Conservation (phyloP, 2,113 vertebrate genomes). For the Bombycilla garrulus region DNA sequence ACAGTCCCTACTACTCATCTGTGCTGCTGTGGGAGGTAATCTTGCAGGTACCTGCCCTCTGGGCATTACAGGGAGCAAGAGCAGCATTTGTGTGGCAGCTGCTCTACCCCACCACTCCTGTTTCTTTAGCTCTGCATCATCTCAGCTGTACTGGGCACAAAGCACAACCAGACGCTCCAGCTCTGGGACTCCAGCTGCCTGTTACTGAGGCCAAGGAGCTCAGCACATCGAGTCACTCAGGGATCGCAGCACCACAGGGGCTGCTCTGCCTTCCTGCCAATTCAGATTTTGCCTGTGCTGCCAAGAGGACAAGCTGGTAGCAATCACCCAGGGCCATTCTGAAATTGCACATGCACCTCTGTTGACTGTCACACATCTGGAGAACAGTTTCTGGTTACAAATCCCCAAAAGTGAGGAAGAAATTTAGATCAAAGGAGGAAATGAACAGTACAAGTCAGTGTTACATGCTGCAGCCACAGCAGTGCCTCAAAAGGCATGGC, state of each 20-base stretch:
- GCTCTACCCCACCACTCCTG: neutral
- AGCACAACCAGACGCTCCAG: neutral
- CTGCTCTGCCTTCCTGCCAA: conserved; percentile 2
- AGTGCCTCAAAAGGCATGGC: neutral
- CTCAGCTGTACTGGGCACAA: neutral
- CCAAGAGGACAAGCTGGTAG: conserved; percentile 19
- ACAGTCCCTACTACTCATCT: neutral
- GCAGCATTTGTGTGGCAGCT: neutral
- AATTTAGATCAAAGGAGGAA: neutral
- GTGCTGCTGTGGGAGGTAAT: neutral
- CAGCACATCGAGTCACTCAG: neutral
- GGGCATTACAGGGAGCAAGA: neutral
- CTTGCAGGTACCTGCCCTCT: conserved; percentile 1
- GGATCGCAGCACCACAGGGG: neutral
- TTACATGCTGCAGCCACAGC: neutral
- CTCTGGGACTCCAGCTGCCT: neutral
- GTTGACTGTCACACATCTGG: neutral
- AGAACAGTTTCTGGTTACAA: neutral
- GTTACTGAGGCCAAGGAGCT: neutral
- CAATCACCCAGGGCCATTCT: neutral
- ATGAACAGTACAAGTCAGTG: neutral
- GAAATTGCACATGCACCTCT: neutral
- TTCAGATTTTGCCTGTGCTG: neutral
- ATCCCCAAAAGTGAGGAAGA: neutral
- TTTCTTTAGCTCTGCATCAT: neutral